Evolutionary conservation across 2,797 vertebrate genomes (phyloP), one percentile per base, ranked within the genome.

Genomic region (Spinus olivaceus): DNA sequence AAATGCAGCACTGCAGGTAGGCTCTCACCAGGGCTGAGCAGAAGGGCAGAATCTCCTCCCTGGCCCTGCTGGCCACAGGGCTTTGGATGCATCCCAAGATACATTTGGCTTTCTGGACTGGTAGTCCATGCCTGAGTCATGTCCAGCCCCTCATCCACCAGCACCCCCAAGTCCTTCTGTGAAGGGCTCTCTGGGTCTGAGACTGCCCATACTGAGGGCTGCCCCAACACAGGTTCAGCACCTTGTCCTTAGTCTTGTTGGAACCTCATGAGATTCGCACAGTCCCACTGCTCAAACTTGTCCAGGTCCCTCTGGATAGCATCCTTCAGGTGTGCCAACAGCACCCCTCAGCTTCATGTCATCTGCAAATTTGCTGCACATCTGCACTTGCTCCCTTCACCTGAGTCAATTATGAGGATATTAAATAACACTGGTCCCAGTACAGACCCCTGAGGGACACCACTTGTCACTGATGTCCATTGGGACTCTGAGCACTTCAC

Each of bases 181-280:
- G 16, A 39, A 46, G 24, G n/a, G 60, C 39, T 47, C 24, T 51
- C 46, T 66, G 1, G 0, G 8, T 46, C 53, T 22, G 9, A 73
- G 14, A 3, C 33, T 44, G 22, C 11, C n/a, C 11, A 18, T 33
- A 30, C 8, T 2, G 0, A 24, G 3, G 3, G 1, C 10, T 56
- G 11, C 4, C 32, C 13, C 5, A 11, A 3, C 14, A 23, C 63
- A 21, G 8, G 5, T 41, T 12, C 23, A 76, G 13, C 10, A 49
- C 22, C 12, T 24, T 49, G 3, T 41, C 25, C 23, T 50, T 30
- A 24, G 4, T 39, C 35, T 33, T 82, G 8, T 25, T 39, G 32
- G 23, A 64, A 44, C 10, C 28, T 64, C 28, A 10, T 44, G n/a
- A 46, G 5, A 70, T 44, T 39, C 8, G 35, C 20, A 12, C 1